Evolutionary conservation across 2,113 vertebrate genomes (phyloP), one percentile per base, ranked within the genome.

Genomic region (Fregetta grallaria): DNA sequence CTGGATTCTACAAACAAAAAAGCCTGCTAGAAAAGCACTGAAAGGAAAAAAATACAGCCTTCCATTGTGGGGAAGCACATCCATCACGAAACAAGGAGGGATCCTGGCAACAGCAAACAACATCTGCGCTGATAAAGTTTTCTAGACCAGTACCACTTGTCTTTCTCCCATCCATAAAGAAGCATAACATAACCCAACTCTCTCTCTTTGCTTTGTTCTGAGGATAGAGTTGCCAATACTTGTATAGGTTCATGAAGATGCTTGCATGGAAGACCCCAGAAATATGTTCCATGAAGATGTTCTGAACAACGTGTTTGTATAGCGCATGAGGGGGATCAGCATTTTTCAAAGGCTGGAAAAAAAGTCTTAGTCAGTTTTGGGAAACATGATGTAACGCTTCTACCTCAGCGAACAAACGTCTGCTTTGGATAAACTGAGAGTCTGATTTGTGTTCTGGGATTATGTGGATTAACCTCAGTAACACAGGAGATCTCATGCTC

Each of bases 391-490:
- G 23, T 47, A 88, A 88, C 4, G 3, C 19, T 44, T 56, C 68
- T 88, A 47, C 52, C 56, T 84, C 68, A 56, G 66, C 47, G 53
- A 42, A 87, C 75, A 72, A 94, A 85, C 0, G 0, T 29, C 42
- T 89, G 68, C 58, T 79, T 85, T 3, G 1, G 23, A 79, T 66
- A 88, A 90, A 88, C 15, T 15, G 56, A 81, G 83, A 89, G 45
- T 61, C 32, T 91, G 75, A 65, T 84, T 79, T 79, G 84, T 88
- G 81, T 56, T 92, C 40, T 85, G 80, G 87, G 66, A 87, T 96
- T 94, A 85, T 3, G 27, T 42, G 49, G 61, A 92, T 96, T 95
- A 82, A 44, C 36, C 52, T 90, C 56, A 67, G 34, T 82, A 65
- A 86, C 52, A 91, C 0, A 0, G 52, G 77, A 80, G 56, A 79